Percentiles rank a stretch among this genome's conserved stretches.
phyloP scores from a whole-genome alignment of 2,113 vertebrate genomes.

The Otis tarda region DNA sequence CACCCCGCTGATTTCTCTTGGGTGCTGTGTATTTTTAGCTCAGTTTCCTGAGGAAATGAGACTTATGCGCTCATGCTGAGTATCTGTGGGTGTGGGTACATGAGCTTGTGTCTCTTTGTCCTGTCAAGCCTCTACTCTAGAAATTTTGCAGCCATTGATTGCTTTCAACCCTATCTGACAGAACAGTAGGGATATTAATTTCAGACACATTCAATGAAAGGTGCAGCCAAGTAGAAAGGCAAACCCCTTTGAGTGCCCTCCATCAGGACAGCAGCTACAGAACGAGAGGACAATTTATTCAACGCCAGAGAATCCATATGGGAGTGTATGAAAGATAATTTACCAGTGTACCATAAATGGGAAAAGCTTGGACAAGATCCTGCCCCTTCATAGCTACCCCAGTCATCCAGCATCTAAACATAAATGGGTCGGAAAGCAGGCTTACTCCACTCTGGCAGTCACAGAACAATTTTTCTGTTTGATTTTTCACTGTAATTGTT shows the following conservation, averaged over 20 bases:
- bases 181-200: background rate
- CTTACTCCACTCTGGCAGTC: background rate
- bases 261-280: background rate
- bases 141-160: background rate
- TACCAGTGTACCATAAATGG: background rate
- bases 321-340: background rate
- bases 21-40: constrained; percentile 3
- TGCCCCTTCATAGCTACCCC: background rate
- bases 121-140: background rate
- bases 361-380: background rate
- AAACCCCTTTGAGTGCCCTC: background rate
- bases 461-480: background rate
- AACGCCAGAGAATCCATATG: background rate
- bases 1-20: background rate
- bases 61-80: background rate
- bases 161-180: background rate
- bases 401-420: background rate
- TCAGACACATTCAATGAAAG: background rate
- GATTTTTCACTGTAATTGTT: background rate
- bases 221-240: background rate
- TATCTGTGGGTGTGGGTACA: background rate
- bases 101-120: background rate
- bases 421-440: background rate
- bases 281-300: background rate
- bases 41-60: constrained; percentile 56